phyloP scores from a whole-genome alignment of 2,797 vertebrate species.

The Phylloscopus collybita region DNA sequence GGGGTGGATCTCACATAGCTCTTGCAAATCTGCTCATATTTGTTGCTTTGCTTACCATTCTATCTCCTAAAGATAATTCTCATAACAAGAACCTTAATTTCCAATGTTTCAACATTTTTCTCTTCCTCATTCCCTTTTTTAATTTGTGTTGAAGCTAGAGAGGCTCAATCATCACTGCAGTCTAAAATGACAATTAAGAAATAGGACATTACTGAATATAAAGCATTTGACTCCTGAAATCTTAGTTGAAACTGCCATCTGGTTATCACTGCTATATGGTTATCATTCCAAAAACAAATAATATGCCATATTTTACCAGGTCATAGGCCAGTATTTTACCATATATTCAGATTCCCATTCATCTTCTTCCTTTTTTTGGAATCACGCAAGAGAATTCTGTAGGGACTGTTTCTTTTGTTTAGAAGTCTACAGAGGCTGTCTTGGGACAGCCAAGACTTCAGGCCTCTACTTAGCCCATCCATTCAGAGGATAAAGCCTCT shows the following conservation, averaged over 20 bases:
- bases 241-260: background rate
- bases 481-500: background rate
- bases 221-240: background rate
- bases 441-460: background rate
- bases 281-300: background rate
- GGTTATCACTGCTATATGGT: background rate
- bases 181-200: background rate
- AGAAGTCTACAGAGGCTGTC: background rate
- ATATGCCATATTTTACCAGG: background rate
- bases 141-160: background rate
- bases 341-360: background rate
- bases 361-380: background rate
- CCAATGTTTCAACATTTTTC: background rate
- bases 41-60: background rate
- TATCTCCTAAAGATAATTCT: background rate
- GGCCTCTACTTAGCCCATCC: background rate
- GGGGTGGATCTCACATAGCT: background rate
- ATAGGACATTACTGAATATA: background rate
- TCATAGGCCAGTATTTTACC: too few species aligned
- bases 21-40: background rate
- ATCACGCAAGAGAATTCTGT: background rate
- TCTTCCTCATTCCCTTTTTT: fast-evolving
- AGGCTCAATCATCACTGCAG: background rate
- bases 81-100: background rate
- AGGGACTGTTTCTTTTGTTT: background rate